Evolutionary conservation across 2,797 vertebrate genomes (phyloP), one percentile per base, ranked within the genome.

Genomic region (Coendou prehensilis): DNA sequence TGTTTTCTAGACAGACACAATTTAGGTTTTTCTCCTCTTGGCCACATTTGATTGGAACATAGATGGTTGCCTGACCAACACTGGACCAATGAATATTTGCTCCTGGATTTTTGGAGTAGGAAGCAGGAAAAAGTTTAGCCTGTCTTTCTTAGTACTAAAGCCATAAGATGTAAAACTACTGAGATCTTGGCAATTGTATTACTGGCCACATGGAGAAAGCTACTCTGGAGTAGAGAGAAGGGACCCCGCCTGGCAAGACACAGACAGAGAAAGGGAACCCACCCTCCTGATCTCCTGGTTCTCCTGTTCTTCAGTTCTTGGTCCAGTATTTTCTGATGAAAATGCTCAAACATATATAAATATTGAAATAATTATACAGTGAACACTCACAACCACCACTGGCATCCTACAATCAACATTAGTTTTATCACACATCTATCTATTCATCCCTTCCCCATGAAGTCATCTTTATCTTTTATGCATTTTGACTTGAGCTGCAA

Each of bases 271-370:
- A 78, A 88, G 3, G 28, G 23, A 82, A 9, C 75, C 63, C 18
- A 47, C 30, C 18, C 26, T 33, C 2, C 33, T 41, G 4, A 2
- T 18, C n/a, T 75, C 10, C 56, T 37, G 4, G 5, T 54, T 86
- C 50, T 26, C 9, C 61, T 69, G 1, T 33, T 91, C 71, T 73
- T 90, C 30, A 26, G 10, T 30, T 92, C 64, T 71, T 47, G 0
- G 20, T 37, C 22, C 30, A 91, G 64, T 1, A 59, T 67, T 96
- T 96, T 89, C 76, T 89, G 30, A 83, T 45, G 8, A 37, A 91
- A 91, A 52, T 64, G 7, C 28, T 89, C 45, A 76, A 78, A 52
- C 7, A 86, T 54, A 33, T 59, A 45, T 82, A 90, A 73, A 54
- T 78, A 20, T 23, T 86, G 37, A 83, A 89, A 86, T 26, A 90